Conservation (phyloP, 2,888 invertebrate species). For the Pseudococcus jackbeardsleyi region DNA sequence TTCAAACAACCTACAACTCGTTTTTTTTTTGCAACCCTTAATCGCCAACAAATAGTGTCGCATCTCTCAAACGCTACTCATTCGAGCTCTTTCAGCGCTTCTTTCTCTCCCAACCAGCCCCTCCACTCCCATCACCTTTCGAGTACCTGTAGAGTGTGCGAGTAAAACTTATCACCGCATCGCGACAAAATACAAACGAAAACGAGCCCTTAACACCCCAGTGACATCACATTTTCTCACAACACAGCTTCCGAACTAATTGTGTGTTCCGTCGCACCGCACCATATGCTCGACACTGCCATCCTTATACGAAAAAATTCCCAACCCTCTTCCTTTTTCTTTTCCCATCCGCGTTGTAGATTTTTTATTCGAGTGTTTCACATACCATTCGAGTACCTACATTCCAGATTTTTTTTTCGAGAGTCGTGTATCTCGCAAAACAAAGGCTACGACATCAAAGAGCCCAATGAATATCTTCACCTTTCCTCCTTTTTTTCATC, state of each 20-base stretch:
- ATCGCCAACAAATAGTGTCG: background rate
- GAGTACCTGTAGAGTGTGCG: constrained; percentile 59
- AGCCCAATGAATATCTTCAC: constrained; percentile 10
- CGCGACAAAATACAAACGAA: constrained; percentile 2
- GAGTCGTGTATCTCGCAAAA: constrained; percentile 10
- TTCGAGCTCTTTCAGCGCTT: background rate
- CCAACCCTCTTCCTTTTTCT: background rate
- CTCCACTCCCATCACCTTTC: background rate
- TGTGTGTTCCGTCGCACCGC: background rate
- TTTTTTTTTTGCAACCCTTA: background rate
- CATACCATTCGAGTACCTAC: constrained; percentile 7
- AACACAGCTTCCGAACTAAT: background rate
- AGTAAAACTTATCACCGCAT: background rate
- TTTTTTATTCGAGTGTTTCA: constrained; percentile 1
- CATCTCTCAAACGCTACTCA: background rate
- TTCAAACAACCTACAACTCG: background rate
- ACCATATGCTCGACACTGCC: background rate
- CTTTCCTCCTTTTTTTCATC: background rate
- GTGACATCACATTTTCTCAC: background rate
- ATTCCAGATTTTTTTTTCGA: background rate
- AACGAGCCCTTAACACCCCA: background rate
- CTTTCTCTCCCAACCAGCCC: background rate
- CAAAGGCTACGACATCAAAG: background rate
- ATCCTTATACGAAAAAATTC: background rate
- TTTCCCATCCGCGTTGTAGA: background rate